Percentiles rank a stretch among this genome's conserved stretches.
Evolutionary conservation across 2,113 vertebrate genomes (phyloP).

Genomic region (Lepus timidus): DNA sequence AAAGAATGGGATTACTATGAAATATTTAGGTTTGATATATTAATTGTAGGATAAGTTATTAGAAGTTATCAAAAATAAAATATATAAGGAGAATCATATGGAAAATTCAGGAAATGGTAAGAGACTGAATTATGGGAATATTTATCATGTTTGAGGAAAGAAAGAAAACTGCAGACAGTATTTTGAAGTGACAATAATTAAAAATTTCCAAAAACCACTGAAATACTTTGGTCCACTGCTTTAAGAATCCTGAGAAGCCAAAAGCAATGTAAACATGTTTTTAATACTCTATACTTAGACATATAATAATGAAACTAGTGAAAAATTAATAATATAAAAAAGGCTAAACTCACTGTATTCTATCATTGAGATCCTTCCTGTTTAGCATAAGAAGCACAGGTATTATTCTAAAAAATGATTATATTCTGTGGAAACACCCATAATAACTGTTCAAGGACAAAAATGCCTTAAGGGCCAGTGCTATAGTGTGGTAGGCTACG

Average conservation of each 20-base stretch:
- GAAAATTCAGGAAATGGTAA: neutral
- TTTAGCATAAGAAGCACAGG: neutral
- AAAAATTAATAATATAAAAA: neutral
- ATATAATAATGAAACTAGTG: neutral
- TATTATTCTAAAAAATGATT: slow-evolving; percentile 29
- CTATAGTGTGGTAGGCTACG: too few relatives aligned
- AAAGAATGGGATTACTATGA: neutral
- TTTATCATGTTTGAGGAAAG: neutral
- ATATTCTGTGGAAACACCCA: neutral
- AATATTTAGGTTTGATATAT: slow-evolving; percentile 3
- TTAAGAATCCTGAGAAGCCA: slow-evolving; percentile 22
- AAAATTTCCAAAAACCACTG: neutral
- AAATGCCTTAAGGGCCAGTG: too few relatives aligned
- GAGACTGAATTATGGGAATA: neutral
- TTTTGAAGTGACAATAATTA: neutral
- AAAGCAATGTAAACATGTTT: neutral
- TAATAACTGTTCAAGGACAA: neutral
- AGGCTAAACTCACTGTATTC: neutral
- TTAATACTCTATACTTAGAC: neutral
- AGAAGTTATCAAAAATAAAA: neutral
- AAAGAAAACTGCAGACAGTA: neutral
- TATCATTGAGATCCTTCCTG: neutral
- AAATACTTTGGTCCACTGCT: neutral
- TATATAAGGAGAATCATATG: neutral
- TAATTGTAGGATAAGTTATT: neutral